A percentile compares a stretch with the other conserved stretches of the same genome.
These are phyloP conservation scores for Callyntrura guangdongensis DNA, from an alignment of 2,888 invertebrate genomes.

Conservation along the genomic window DNA sequence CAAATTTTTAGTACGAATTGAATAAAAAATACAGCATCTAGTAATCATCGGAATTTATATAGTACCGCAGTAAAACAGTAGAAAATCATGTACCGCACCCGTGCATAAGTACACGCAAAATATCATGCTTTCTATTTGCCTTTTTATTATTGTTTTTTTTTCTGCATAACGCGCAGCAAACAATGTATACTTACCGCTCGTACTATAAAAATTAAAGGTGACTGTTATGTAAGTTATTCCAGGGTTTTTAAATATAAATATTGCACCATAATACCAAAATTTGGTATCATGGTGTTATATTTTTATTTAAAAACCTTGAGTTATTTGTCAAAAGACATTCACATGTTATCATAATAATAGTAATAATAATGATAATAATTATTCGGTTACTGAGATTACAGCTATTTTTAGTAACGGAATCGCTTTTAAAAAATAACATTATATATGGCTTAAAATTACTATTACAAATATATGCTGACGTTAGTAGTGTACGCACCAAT, in stretches of 20 bases:
- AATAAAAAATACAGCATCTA: not conserved
- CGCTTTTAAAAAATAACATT: no score
- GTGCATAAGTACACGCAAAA: no score
- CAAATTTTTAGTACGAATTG: not conserved
- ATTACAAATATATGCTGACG: not conserved
- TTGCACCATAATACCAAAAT: no score
- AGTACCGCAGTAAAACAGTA: no score
- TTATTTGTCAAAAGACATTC: no score
- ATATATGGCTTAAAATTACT: not conserved
- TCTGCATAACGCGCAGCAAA: not conserved
- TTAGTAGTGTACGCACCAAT: not conserved
- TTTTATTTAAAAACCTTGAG: no score
- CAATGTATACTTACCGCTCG: not conserved
- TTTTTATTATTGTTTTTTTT: no score
- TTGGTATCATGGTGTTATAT: no score
- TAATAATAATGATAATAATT: not conserved
- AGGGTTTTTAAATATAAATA: no score
- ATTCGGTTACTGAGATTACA: not conserved
- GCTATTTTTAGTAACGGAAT: not conserved
- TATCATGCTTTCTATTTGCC: no score
- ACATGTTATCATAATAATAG: slow-evolving; percentile 6
- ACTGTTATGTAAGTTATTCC: no score
- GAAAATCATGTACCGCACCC: no score
- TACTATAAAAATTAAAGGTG: not conserved
- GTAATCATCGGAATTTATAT: not conserved